These are phyloP conservation scores for Argyresthia albistria DNA, from an alignment of 2,888 invertebrate species.

Conservation along the genomic window DNA sequence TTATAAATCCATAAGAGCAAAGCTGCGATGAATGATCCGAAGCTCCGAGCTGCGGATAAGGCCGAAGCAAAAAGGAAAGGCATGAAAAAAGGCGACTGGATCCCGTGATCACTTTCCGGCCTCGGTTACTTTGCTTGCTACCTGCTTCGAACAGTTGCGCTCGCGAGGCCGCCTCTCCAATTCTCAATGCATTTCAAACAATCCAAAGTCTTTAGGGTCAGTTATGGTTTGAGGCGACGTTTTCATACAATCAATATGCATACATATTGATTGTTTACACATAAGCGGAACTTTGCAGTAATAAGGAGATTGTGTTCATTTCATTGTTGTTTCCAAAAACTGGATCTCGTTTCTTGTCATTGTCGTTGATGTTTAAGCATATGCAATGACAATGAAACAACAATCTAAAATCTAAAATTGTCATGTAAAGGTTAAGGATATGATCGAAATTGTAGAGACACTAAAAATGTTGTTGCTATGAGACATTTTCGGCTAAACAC, in stretches of 20 bases:
- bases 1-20: neutral
- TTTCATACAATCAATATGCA: too few relatives aligned
- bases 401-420: neutral
- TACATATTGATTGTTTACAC: too few relatives aligned
- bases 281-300: too few relatives aligned
- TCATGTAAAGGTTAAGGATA: conserved; percentile 7
- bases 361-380: too few relatives aligned
- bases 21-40: neutral
- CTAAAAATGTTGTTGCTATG: neutral
- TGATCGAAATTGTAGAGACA: neutral
- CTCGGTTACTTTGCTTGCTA: conserved; percentile 36
- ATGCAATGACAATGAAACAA: neutral
- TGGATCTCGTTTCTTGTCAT: too few relatives aligned
- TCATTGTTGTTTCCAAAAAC: too few relatives aligned
- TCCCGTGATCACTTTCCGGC: conserved; percentile 45
- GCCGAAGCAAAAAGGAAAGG: conserved; percentile 10
- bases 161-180: conserved; percentile 2
- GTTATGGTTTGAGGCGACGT: too few relatives aligned
- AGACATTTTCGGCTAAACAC: conserved; percentile 20
- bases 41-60: neutral
- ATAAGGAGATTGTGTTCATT: too few relatives aligned
- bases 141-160: conserved; percentile 30
- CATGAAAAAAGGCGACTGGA: conserved; percentile 36
- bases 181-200: too few relatives aligned
- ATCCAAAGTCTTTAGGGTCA: too few relatives aligned